Percentiles rank a stretch among this genome's conserved stretches.
These are phyloP conservation scores for Iselma pallidipennis DNA, from an alignment of 2,888 invertebrate genomes.

Conservation along the genomic window DNA sequence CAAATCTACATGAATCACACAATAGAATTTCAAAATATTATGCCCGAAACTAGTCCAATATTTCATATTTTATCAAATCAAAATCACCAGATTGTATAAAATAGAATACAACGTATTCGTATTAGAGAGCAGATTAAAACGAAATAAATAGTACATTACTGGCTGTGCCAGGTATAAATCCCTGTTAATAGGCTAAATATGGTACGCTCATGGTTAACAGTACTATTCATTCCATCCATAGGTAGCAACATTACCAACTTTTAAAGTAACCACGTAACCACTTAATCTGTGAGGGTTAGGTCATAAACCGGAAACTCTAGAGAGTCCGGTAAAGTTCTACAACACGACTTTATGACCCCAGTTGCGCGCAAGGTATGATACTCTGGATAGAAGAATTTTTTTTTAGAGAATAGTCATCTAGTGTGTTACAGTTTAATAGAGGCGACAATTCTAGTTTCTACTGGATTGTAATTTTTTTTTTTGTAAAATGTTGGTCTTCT, in stretches of 20 bases:
- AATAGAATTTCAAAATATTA: slow-evolving; percentile 18
- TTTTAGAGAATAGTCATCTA: no score
- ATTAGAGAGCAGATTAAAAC: no score
- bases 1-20: slow-evolving; percentile 16
- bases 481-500: no score
- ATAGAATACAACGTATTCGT: no score
- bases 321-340: slow-evolving; percentile 46
- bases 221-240: slow-evolving; percentile 3
- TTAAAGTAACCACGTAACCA: slow-evolving; percentile 53
- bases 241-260: slow-evolving; percentile 47
- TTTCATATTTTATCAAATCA: slow-evolving; percentile 10
- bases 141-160: slow-evolving; percentile 24
- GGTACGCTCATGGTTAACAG: slow-evolving; percentile 10
- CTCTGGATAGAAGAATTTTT: background rate
- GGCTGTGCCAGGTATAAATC: slow-evolving; percentile 26
- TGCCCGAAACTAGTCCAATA: background rate
- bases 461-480: no score
- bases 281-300: slow-evolving; percentile 54
- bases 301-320: slow-evolving; percentile 50
- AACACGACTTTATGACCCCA: slow-evolving; percentile 45
- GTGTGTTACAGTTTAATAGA: no score
- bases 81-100: background rate
- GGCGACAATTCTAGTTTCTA: no score
- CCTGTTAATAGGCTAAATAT: slow-evolving; percentile 21
- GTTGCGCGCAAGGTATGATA: no score